These are phyloP conservation scores for Chaetodon trifasciatus DNA, from an alignment of 2,797 vertebrate genomes.

Conservation along the genomic window DNA sequence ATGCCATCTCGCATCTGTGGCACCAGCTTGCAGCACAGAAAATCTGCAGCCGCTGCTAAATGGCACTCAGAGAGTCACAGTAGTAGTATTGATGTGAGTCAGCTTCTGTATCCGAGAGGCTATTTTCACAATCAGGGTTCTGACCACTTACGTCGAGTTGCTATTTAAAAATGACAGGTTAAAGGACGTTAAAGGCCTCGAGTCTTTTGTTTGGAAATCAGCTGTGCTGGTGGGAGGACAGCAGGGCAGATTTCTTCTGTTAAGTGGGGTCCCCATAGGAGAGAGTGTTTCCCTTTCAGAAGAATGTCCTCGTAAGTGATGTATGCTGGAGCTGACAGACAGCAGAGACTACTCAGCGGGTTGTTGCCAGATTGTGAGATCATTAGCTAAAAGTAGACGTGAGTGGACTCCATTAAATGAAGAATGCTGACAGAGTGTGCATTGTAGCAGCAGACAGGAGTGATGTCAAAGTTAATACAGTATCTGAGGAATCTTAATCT, in stretches of 20 bases:
- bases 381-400: slow-evolving; percentile 62
- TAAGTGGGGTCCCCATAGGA: slow-evolving; percentile 47
- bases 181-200: slow-evolving; percentile 7
- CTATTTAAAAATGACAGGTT: slow-evolving; percentile 46
- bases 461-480: slow-evolving; percentile 13
- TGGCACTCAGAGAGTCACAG: slow-evolving; percentile 35
- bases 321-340: slow-evolving; percentile 54
- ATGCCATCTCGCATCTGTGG: slow-evolving; percentile 22
- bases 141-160: slow-evolving; percentile 40
- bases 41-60: slow-evolving; percentile 43
- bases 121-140: slow-evolving; percentile 36
- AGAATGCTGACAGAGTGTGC: slow-evolving; percentile 31
- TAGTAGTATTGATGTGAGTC: slow-evolving; percentile 40
- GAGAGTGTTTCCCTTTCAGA: slow-evolving; percentile 56
- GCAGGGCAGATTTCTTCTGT: slow-evolving; percentile 34
- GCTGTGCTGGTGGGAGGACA: slow-evolving; percentile 14
- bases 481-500: neutral
- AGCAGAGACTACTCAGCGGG: slow-evolving; percentile 52
- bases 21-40: slow-evolving; percentile 18
- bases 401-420: slow-evolving; percentile 48
- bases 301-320: slow-evolving; percentile 59
- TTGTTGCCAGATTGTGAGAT: slow-evolving; percentile 64
- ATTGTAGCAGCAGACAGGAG: slow-evolving; percentile 16
- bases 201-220: slow-evolving; percentile 25
- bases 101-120: slow-evolving; percentile 49